phyloP scores from a whole-genome alignment of 2,797 vertebrate genomes.

The Acanthis flammea region DNA sequence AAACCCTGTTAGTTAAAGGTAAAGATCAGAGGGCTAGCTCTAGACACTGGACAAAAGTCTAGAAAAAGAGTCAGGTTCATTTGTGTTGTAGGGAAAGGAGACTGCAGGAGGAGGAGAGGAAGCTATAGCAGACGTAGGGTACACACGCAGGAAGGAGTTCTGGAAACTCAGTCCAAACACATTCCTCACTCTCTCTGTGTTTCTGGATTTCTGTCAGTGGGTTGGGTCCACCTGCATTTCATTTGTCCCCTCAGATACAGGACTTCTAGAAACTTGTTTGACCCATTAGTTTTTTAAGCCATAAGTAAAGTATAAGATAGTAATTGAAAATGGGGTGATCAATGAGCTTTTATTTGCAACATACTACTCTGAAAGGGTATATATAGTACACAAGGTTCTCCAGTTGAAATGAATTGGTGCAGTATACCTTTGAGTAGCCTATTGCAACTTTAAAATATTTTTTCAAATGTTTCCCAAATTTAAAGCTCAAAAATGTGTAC shows the following conservation, averaged over 20 bases:
- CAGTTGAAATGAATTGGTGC: background rate
- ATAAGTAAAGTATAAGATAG: background rate
- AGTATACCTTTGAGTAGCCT: background rate
- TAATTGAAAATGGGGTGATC: background rate
- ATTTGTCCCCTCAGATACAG: background rate
- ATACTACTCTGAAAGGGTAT: background rate
- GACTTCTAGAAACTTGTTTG: background rate
- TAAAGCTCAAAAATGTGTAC: background rate
- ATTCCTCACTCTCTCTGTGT: background rate
- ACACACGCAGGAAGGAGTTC: background rate
- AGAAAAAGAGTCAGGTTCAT: background rate
- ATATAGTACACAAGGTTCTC: background rate
- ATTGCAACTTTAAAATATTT: background rate
- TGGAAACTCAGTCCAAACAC: background rate
- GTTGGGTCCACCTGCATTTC: background rate
- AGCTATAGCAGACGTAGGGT: rapidly evolving
- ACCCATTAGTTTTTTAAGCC: background rate
- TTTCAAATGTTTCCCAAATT: background rate
- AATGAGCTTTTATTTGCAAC: background rate
- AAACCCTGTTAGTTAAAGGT: background rate
- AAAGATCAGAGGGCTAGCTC: background rate
- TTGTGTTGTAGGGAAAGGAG: background rate
- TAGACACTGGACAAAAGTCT: background rate
- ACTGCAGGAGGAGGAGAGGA: background rate
- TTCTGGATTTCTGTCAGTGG: background rate